phyloP scores from a whole-genome alignment of 1,140 invertebrate species.

The Paracyclopina nana region DNA sequence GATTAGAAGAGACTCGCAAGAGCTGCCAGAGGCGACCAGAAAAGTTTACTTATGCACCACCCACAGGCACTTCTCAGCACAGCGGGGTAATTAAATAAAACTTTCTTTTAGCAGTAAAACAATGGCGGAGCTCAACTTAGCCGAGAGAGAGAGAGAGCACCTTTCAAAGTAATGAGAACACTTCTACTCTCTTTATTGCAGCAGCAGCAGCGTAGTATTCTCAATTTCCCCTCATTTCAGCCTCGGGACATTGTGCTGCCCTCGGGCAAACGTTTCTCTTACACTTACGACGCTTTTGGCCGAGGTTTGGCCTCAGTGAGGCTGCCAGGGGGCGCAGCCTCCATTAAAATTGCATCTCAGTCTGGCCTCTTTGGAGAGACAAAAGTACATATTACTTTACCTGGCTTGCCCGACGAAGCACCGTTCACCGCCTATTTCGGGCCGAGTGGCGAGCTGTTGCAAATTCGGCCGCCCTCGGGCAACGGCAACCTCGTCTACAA shows the following conservation, averaged over 20 bases:
- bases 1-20: no score
- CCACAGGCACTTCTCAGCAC: no score
- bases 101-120: no score
- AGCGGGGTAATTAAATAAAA: no score
- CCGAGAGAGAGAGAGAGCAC: neutral
- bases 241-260: conserved; percentile 21
- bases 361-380: no score
- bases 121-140: no score
- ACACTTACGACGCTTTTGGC: conserved; percentile 31
- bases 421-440: neutral
- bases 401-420: neutral
- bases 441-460: conserved; percentile 16
- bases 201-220: conserved; percentile 22
- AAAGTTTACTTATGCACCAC: no score
- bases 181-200: neutral
- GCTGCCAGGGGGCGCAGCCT: neutral
- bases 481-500: no score
- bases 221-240: conserved; percentile 21
- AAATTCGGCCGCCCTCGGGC: neutral
- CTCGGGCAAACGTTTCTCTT: conserved; percentile 24
- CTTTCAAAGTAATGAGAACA: neutral
- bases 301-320: conserved; percentile 13
- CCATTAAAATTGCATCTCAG: no score
- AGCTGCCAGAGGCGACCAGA: no score
- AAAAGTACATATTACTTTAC: neutral